Evolutionary conservation across 2,888 invertebrate species (phyloP), one percentile per base, ranked within the genome.

Genomic region (Acrobasis repandana): DNA sequence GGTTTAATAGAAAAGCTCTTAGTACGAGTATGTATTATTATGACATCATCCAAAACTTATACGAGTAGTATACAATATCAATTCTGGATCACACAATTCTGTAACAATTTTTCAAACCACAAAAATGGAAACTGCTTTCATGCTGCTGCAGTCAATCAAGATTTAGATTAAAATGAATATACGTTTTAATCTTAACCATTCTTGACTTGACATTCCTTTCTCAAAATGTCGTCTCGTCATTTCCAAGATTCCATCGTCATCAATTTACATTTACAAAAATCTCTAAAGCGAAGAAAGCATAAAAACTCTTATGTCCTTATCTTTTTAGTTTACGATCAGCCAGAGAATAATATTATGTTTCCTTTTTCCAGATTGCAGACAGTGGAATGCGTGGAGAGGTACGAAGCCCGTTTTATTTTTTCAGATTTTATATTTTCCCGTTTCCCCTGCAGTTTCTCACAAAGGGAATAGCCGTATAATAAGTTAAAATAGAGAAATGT

Each of bases 311-410:
- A 43, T 14, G n/a, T 6, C 43, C 14, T 10, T 43, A 43, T 52
- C 9, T 10, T 36, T 52, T 51, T 9, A 14, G 34, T 59, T 62
- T 62, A 60, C 47, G 60, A 50, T 50, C 36, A 52, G 33, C 11
- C 43, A 56, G 33, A 63, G 43, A 43, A 57, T 48, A 54, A 56
- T 58, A 28, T 63, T 56, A 54, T 56, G 58, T 49, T 62, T 60
- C 60, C 50, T 50, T 63, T 33, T 58, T 61, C 34, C 63, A 63
- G 63, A 63, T 63, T 56, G 52, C 52, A 61, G 58, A 54, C 57
- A 36, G 16, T 18, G 47, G 38, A 60, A 28, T 48, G 52, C 58
- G 62, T 28, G 60, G 34, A 57, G 60, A 56, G 57, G 58, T 54
- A 54, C 16, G 54, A n/a, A 38, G 18, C 51, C 58, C 58, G 60